Conservation (phyloP, 2,113 vertebrate species). For the Marmota flaviventris region DNA sequence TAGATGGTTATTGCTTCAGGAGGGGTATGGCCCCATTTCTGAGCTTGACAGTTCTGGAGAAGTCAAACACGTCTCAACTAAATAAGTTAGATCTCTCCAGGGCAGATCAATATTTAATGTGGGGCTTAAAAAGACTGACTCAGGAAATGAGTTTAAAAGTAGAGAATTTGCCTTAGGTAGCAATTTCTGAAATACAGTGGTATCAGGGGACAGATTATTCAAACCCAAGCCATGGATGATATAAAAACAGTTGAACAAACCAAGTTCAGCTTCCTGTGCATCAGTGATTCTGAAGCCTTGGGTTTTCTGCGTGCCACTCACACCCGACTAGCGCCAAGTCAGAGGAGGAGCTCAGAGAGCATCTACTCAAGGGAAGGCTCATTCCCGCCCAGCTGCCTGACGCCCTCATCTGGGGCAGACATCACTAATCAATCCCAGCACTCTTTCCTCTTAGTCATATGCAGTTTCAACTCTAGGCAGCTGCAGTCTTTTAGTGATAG, state of each 20-base stretch:
- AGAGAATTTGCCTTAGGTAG: slow-evolving; percentile 89
- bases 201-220: slow-evolving; percentile 83
- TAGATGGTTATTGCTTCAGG: not conserved
- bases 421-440: slow-evolving; percentile 54
- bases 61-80: slow-evolving; percentile 76
- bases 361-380: not conserved
- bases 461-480: not conserved
- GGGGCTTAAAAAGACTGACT: slow-evolving; percentile 89
- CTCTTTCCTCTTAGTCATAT: not conserved
- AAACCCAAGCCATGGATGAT: slow-evolving; percentile 72
- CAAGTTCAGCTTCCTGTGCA: slow-evolving; percentile 36
- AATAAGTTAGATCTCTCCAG: slow-evolving; percentile 84
- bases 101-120: slow-evolving; percentile 91
- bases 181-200: slow-evolving; percentile 86
- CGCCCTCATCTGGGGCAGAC: slow-evolving; percentile 5
- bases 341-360: not conserved
- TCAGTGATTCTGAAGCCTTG: not conserved
- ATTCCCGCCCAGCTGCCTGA: rapidly evolving
- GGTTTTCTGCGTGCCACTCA: slow-evolving; percentile 16
- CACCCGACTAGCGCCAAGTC: not conserved
- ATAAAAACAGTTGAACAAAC: slow-evolving; percentile 78
- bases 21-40: not conserved
- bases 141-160: slow-evolving; percentile 88
- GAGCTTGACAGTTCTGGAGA: slow-evolving; percentile 33
- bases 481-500: not conserved